phyloP scores from a whole-genome alignment of 2,888 invertebrate genomes.

The Cerceris ruficornis region DNA sequence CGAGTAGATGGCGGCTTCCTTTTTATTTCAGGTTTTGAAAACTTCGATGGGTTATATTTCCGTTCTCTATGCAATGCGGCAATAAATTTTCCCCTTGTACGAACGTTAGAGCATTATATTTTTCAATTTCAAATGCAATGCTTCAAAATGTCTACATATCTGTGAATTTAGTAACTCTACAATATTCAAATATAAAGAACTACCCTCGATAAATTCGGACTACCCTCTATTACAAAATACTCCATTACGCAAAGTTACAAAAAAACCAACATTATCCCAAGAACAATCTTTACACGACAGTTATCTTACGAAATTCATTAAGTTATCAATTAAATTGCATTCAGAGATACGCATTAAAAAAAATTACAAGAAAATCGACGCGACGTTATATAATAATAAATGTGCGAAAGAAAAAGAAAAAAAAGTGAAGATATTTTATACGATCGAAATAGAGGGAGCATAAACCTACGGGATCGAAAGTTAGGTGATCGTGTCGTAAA shows the following conservation, averaged over 20 bases:
- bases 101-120: too few species aligned
- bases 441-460: not conserved
- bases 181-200: not conserved
- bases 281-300: not conserved
- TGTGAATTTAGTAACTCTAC: not conserved
- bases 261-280: not conserved
- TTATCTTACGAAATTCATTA: not conserved
- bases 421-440: conserved; percentile 3
- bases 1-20: not conserved
- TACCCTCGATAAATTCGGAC: too few species aligned
- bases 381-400: not conserved
- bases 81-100: not conserved
- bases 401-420: conserved; percentile 14
- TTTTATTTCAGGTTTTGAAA: conserved; percentile 63
- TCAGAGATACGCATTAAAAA: too few species aligned
- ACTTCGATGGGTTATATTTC: conserved; percentile 69
- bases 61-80: conserved; percentile 55
- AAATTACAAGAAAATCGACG: too few species aligned
- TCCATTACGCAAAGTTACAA: not conserved
- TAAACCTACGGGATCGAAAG: conserved; percentile 6
- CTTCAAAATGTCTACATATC: too few species aligned
- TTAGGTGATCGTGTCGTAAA: conserved; percentile 16
- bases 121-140: too few species aligned
- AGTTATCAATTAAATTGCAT: too few species aligned
- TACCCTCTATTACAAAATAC: too few species aligned